Evolutionary conservation across 2,113 vertebrate genomes (phyloP).

Genomic region (Amia ocellicauda): DNA sequence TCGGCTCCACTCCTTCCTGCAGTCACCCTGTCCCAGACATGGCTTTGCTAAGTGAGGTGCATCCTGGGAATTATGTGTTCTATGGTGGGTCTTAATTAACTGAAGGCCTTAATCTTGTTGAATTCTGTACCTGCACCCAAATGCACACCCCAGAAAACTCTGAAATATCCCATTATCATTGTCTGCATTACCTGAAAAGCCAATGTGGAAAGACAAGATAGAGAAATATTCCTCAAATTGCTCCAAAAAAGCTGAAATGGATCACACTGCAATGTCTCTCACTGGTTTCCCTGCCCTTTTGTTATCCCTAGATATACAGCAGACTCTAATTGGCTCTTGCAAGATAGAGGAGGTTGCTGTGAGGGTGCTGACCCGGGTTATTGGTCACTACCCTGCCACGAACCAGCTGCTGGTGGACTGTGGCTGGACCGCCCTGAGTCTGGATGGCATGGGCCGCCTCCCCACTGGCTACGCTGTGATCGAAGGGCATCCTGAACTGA

Average conservation of each 20-base stretch:
- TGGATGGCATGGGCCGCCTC: constrained; percentile 60
- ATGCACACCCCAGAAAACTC: too few relatives aligned
- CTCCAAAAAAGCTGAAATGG: too few relatives aligned
- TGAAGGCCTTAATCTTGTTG: neutral
- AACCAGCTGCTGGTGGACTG: constrained; percentile 79
- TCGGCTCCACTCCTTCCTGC: constrained; percentile 80
- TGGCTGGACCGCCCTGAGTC: constrained; percentile 70
- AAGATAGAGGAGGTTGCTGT: constrained; percentile 71
- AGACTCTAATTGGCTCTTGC: constrained; percentile 75
- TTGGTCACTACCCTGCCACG: constrained; percentile 73
- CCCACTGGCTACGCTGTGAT: constrained; percentile 67
- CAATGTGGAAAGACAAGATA: too few relatives aligned
- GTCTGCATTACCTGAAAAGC: too few relatives aligned
- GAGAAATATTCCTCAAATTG: too few relatives aligned
- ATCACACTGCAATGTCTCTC: neutral
- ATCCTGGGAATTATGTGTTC: constrained; percentile 79
- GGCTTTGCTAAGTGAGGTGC: constrained; percentile 71
- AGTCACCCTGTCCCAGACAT: constrained; percentile 76
- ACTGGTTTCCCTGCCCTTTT: neutral
- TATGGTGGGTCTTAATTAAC: constrained; percentile 74
- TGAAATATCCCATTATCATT: too few relatives aligned
- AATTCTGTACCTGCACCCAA: neutral
- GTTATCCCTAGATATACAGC: constrained; percentile 63
- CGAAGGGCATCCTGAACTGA: constrained; percentile 70
- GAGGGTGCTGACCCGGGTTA: constrained; percentile 70